Evolutionary conservation across 2,113 vertebrate species (phyloP), one percentile per base, ranked within the genome.

Genomic region (Charadrius vociferus): DNA sequence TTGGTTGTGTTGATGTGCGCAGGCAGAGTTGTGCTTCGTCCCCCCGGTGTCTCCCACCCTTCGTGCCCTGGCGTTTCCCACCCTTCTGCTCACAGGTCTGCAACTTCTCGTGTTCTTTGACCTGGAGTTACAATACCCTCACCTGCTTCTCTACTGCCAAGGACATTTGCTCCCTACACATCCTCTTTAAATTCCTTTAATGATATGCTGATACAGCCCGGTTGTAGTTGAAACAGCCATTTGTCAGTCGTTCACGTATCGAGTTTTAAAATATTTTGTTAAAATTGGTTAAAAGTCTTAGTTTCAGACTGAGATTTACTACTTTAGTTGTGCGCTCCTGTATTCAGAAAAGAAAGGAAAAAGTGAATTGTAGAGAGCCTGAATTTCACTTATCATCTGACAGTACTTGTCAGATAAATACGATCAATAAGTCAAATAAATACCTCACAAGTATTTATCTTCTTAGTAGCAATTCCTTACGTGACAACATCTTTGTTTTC

Each of bases 1-100:
- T n/a, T 41, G 58, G 15, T 41, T 5, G 1, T 11, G 14, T 14
- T 18, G 62, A 6, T 12, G 1, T 1, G 14, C 47, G 6, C 22
- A 10, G n/a, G 23, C 14, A 29, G 37, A n/a, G 22, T 2, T 36
- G 20, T 26, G 9, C 68, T 53, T 21, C 21, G 10, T 45, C 43
- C 43, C 43, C 43, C 43, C 43, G 43, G 47, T 4, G 47, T 47
- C 10, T 20, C 45, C 47, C 9, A 20, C 47, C 47, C 75, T 53
- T 21, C 21, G 11, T 36, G 55, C 23, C 23, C 2, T 17, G 16
- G 0, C 2, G 0, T 50, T 34, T 43, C 39, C n/a, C 72, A 22
- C 26, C 22, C n/a, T 43, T 50, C 47, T n/a, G 30, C 34, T 41
- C n/a, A 17, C 10, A 45, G 20, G 1, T 27, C 36, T 55, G 53